phyloP scores from a whole-genome alignment of 2,113 vertebrate genomes.

The Cavia aperea region DNA sequence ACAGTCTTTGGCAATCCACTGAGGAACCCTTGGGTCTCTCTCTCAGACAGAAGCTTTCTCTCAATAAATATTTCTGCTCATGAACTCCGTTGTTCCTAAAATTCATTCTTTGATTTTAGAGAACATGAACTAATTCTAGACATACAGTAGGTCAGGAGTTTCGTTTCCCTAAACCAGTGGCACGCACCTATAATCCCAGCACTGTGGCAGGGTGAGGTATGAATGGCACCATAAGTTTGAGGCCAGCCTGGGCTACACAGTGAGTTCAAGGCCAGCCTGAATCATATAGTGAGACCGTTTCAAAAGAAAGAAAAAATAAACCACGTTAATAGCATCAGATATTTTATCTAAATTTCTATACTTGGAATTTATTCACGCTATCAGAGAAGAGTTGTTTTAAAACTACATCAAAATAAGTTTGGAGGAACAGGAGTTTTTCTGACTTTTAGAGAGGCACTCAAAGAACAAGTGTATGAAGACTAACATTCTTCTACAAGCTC shows the following conservation, averaged over 20 bases:
- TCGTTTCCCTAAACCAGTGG: neutral
- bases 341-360: neutral
- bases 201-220: neutral
- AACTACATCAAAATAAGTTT: constrained; percentile 39
- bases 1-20: too few species aligned
- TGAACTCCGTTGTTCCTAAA: too few species aligned
- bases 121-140: too few species aligned
- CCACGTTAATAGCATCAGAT: constrained; percentile 6
- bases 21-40: too few species aligned
- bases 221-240: neutral
- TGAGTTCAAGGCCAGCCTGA: neutral
- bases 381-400: constrained; percentile 24
- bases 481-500: constrained; percentile 19
- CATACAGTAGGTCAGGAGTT: too few species aligned
- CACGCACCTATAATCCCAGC: neutral
- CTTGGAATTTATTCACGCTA: constrained; percentile 2
- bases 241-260: neutral
- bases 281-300: neutral
- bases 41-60: too few species aligned
- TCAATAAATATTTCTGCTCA: too few species aligned
- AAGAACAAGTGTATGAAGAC: neutral
- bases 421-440: constrained; percentile 16
- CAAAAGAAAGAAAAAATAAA: neutral
- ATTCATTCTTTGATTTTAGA: too few species aligned
- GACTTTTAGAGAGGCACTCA: constrained; percentile 10